phyloP scores from a whole-genome alignment of 2,113 vertebrate species.

The Paramormyrops kingsleyae region DNA sequence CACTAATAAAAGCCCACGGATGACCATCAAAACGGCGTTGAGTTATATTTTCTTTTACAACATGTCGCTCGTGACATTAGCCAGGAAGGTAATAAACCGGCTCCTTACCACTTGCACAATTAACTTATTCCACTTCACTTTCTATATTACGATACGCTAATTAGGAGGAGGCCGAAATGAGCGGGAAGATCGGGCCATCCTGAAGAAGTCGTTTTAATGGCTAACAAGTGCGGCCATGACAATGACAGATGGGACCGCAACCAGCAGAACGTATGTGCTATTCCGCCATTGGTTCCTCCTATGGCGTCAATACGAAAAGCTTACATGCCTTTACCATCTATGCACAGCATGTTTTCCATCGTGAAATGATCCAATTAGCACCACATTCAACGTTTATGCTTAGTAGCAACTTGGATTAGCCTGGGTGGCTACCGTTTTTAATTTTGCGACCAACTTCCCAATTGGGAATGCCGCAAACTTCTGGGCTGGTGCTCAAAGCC shows the following conservation, averaged over 20 bases:
- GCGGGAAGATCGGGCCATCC: slow-evolving; percentile 52
- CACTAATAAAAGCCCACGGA: neutral
- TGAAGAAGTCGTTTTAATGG: slow-evolving; percentile 57
- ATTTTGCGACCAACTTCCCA: neutral
- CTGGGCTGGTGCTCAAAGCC: neutral
- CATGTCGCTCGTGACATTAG: neutral
- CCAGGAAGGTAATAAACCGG: slow-evolving; percentile 6
- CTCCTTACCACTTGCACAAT: slow-evolving; percentile 29
- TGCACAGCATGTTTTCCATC: neutral
- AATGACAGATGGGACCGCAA: slow-evolving; percentile 70
- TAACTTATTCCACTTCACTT: slow-evolving; percentile 30
- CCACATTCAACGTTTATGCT: neutral
- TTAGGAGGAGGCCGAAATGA: slow-evolving; percentile 32
- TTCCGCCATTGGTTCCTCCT: slow-evolving; percentile 37
- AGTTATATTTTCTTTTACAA: neutral
- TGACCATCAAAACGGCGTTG: neutral
- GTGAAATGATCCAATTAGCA: neutral
- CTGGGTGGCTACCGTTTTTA: neutral
- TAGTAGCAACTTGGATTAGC: neutral
- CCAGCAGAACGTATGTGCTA: slow-evolving; percentile 60
- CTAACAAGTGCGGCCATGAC: slow-evolving; percentile 55
- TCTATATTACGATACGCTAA: slow-evolving; percentile 35
- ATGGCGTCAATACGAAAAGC: neutral
- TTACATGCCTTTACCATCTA: neutral
- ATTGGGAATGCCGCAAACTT: neutral